A percentile compares a stretch with the other conserved stretches of the same genome.
These are phyloP conservation scores for Chamaetylas fuelleborni DNA, from an alignment of 2,113 vertebrate genomes.

Conservation along the genomic window DNA sequence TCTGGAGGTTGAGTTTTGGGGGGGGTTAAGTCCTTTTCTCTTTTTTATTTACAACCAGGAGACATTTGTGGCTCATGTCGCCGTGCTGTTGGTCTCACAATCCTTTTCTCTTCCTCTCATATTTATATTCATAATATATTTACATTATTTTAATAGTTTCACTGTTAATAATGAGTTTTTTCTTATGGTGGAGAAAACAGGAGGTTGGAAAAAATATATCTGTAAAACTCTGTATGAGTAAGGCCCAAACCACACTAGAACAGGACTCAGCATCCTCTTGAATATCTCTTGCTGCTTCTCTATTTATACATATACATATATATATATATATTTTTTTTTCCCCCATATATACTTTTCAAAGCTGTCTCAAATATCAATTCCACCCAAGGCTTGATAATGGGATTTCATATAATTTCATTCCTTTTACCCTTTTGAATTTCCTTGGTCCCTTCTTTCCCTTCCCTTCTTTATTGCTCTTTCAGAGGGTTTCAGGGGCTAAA, in stretches of 20 bases:
- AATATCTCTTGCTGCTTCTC: not conserved
- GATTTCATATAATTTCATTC: not conserved
- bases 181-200: not conserved
- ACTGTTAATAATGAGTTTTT: not conserved
- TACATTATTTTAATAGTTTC: not conserved
- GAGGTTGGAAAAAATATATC: not conserved
- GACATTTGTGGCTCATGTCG: rapidly evolving
- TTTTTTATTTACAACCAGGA: not conserved
- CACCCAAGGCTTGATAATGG: not conserved
- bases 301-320: not conserved
- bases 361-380: not conserved
- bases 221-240: not conserved
- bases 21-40: not conserved
- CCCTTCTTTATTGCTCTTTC: not conserved
- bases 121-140: not conserved
- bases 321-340: not conserved
- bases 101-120: not conserved
- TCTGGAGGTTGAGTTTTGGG: not conserved
- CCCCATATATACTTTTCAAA: not conserved
- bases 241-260: not conserved
- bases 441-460: not conserved
- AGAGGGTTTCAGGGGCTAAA: not conserved
- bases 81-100: not conserved
- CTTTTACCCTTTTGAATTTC: not conserved
- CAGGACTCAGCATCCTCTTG: not conserved